Base-by-base conservation (phyloP, 2,113 vertebrate species). In the Porphyrio hochstetteri region DNA sequence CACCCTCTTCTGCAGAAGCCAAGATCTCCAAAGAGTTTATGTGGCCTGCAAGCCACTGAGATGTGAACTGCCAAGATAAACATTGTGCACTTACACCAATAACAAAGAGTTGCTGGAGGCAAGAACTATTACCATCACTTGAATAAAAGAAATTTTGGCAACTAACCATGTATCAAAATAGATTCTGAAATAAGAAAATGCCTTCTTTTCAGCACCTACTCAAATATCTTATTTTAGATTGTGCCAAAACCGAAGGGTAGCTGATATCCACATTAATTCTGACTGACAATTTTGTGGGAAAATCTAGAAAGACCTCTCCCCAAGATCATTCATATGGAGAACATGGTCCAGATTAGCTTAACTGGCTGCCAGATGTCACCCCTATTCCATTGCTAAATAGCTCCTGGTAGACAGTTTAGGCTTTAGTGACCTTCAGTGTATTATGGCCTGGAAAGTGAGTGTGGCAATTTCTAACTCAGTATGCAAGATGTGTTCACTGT, bases 181-280 rank as follows among this genome's bases (percentile, higher is more conserved):
- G 78, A 82, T 88, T 86, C 61, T 87, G 40, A 82, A 97, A 90
- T 40, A 84, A 42, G 33, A 86, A 92, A 95, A 90, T 67, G 15
- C 70, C 31, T 96, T 82, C 50, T 81, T 90, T 94, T 95, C 78
- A 93, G 36, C 71, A 93, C 71, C 77, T 81, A 84, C 75, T 86
- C 63, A 96, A 93, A 65, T 80, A 75, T 84, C 55, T 96, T 77
- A 74, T 36, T 86, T 92, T 94, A 86, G 60, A 52, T 80, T 78
- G 42, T 53, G 35, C 83, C 94, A 95, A 33, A 79, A 84, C 46
- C 94, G 36, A 27, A 64, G 67, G n/a, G n/a, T 77, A 65, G 67
- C 59, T 93, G 50, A 90, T 94, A 80, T 40, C 68, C 35, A n/a
- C 35, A 42, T 95, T 93, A 86, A 92, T 92, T 95, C 88, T 96